These are phyloP conservation scores for Parapristionchus giblindavisi DNA, from an alignment of 2,888 invertebrate species.

Conservation along the genomic window DNA sequence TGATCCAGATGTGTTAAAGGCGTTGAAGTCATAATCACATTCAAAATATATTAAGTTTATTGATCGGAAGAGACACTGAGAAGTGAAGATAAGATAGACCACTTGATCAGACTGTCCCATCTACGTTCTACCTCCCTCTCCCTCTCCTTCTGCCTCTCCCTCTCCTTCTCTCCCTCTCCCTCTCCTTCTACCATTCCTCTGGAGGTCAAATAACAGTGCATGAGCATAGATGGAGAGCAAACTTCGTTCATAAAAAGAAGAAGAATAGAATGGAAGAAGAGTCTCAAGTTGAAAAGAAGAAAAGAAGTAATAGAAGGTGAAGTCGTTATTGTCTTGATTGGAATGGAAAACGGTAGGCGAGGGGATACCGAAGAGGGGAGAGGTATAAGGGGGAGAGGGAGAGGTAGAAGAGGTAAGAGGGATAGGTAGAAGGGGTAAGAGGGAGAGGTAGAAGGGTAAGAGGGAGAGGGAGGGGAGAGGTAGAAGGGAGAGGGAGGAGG, in stretches of 20 bases:
- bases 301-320: neutral
- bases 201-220: slow-evolving; percentile 25
- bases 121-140: no score
- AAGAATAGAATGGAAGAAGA: no score
- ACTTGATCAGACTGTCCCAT: no score
- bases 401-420: neutral
- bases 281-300: neutral
- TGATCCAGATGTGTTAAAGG: neutral
- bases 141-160: no score
- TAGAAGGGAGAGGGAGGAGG: neutral
- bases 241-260: no score
- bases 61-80: no score
- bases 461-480: neutral
- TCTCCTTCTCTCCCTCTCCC: neutral
- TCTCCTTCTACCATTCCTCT: neutral
- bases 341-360: neutral
- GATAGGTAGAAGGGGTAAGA: neutral
- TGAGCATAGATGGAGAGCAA: neutral
- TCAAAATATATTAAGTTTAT: no score
- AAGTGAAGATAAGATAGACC: no score
- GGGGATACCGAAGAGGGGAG: neutral
- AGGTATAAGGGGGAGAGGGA: neutral
- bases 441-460: neutral
- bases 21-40: neutral
- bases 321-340: neutral